Base-by-base conservation (phyloP, 2,797 vertebrate species). In the Salarias fasciatus region DNA sequence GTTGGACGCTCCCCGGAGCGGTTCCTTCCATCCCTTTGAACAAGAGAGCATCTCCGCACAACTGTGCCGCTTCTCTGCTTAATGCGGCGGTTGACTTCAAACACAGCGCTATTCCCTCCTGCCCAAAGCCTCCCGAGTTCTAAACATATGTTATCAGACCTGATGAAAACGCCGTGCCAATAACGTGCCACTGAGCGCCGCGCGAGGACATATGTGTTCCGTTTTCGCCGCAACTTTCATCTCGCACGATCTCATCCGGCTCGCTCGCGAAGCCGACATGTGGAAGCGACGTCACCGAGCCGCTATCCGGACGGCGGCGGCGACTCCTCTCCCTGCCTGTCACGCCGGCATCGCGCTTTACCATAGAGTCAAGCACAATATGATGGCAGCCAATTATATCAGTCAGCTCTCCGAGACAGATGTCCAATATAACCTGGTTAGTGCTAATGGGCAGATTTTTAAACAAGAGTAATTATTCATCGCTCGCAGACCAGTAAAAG, bases 11-110 rank as follows among this genome's bases (percentile, higher is more conserved):
- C 89, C 91, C 90, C 54, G 84, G 88, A 93, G 92, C 88, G 77
- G 80, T 90, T 90, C 88, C 86, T 86, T 86, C 86, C 81, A 88
- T 80, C 86, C 76, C 89, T 93, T 93, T 93, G 91, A 93, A 91
- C 89, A 80, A 86, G 83, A 81, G 89, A 87, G 88, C 89, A 76
- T 89, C 90, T 85, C 88, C 77, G 38, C 86, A 76, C 86, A 86
- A 87, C 82, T 78, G 82, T 69, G 86, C 82, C 63, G 60, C 85
- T 72, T 72, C 83, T 79, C 79, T 79, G 82, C 86, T 70, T 84
- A 88, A 90, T 72, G 82, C 72, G 86, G 81, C 85, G 63, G 73
- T 85, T 84, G 81, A 88, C 89, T 92, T 92, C 90, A 92, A 92
- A 92, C 77, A 73, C 76, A 8, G 61, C 62, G 30, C 80, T 74